Percentiles rank a stretch among this genome's conserved stretches.
Evolutionary conservation across 1,140 invertebrate species (phyloP).

Genomic region (Tetragonula clypearis): DNA sequence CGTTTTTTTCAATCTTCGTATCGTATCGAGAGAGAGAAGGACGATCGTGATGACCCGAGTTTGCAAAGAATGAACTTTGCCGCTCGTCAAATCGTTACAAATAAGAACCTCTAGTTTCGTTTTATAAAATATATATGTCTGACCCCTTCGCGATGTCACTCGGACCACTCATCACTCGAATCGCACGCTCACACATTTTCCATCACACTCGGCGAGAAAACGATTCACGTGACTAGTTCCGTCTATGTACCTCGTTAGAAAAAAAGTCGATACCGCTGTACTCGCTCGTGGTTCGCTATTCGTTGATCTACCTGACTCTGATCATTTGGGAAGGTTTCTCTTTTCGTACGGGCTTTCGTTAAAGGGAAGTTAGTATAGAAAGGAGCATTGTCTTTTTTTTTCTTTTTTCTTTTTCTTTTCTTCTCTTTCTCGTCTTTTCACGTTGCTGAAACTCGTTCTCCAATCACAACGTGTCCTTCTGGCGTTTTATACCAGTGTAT

Average conservation of each 20-base stretch:
- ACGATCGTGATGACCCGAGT: background rate
- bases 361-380: constrained; percentile 17
- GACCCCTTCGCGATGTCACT: background rate
- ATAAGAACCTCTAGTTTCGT: background rate
- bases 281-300: constrained; percentile 42
- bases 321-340: background rate
- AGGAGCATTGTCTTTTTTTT: constrained; percentile 16
- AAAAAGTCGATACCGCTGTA: constrained; percentile 16
- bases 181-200: background rate
- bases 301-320: constrained; percentile 47
- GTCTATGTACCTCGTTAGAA: constrained; percentile 1
- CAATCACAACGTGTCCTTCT: constrained; percentile 41
- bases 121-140: background rate
- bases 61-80: too few relatives aligned
- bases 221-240: constrained; percentile 28
- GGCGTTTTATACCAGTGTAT: constrained; percentile 45
- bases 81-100: background rate
- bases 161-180: background rate
- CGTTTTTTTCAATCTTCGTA: background rate
- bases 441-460: constrained; percentile 1
- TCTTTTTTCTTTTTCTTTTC: too few relatives aligned
- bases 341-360: background rate
- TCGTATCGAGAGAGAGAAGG: background rate
- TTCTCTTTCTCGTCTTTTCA: background rate
- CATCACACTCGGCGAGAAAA: constrained; percentile 30